Conservation (phyloP, 2,113 vertebrate genomes). For the Marmota flaviventris region DNA sequence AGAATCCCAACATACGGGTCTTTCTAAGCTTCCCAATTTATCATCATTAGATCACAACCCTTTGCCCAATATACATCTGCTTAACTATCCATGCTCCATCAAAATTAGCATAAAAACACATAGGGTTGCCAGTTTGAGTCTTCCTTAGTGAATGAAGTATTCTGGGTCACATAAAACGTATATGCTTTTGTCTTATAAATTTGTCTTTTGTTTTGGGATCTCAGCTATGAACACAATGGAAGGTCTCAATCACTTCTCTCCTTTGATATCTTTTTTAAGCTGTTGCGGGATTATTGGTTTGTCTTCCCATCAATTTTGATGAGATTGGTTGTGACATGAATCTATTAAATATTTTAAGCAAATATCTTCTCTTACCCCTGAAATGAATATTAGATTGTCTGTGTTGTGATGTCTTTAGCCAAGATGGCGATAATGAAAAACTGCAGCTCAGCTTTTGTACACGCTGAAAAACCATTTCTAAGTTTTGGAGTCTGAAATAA, state of each 20-base stretch:
- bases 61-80: no score
- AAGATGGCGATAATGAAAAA: not conserved
- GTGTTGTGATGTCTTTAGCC: not conserved
- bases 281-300: not conserved
- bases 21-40: not conserved
- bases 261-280: not conserved
- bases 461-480: not conserved
- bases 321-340: not conserved
- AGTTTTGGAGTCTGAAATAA: slow-evolving; percentile 16
- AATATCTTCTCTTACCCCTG: not conserved
- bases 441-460: not conserved
- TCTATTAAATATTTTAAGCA: not conserved
- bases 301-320: not conserved
- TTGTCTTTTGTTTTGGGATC: not conserved
- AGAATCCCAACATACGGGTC: not conserved
- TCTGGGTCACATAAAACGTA: not conserved
- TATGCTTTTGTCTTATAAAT: not conserved
- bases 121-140: no score
- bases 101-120: no score
- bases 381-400: not conserved
- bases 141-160: not conserved
- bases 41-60: no score
- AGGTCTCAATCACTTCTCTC: not conserved
- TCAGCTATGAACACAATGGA: not conserved
- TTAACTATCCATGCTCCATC: no score